phyloP scores from a whole-genome alignment of 2,888 invertebrate species.

The Crematogaster levior region DNA sequence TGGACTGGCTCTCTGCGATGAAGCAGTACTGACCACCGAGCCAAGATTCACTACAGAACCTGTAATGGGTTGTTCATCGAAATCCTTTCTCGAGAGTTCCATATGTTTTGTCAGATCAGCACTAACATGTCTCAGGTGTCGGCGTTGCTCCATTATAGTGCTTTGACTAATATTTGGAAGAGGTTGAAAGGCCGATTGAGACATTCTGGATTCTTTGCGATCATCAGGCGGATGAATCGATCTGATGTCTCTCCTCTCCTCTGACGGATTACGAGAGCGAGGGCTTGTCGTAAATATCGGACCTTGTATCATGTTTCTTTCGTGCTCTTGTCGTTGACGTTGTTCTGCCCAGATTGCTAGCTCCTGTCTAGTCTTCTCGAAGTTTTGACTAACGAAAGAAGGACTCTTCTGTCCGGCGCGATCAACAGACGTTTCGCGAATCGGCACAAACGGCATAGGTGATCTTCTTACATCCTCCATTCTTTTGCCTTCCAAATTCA shows the following conservation, averaged over 20 bases:
- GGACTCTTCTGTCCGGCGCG: constrained; percentile 82
- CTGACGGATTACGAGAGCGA: constrained; percentile 81
- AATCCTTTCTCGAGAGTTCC: constrained; percentile 83
- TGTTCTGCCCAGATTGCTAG: constrained; percentile 84
- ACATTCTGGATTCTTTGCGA: constrained; percentile 80
- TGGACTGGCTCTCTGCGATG: constrained; percentile 82
- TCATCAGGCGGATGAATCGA: constrained; percentile 72
- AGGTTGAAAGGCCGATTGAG: constrained; percentile 83
- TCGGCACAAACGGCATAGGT: constrained; percentile 83
- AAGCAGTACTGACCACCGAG: constrained; percentile 69
- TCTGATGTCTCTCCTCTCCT: constrained; percentile 79
- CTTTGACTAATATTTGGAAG: constrained; percentile 83
- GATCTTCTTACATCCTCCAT: constrained; percentile 82
- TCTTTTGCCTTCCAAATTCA: constrained; percentile 82
- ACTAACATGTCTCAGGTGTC: constrained; percentile 84
- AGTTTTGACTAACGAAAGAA: constrained; percentile 81
- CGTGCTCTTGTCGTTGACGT: constrained; percentile 83
- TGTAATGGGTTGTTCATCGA: constrained; percentile 82
- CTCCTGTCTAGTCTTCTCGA: constrained; percentile 84
- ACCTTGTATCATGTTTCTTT: constrained; percentile 77
- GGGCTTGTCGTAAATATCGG: constrained; percentile 81
- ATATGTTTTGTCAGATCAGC: constrained; percentile 84
- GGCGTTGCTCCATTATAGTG: constrained; percentile 84
- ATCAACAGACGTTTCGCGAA: constrained; percentile 80
- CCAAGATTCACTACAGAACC: constrained; percentile 83